A percentile compares a stretch with the other conserved stretches of the same genome.
Evolutionary conservation across 2,113 vertebrate genomes (phyloP).

Genomic region (Nerophis ophidion): DNA sequence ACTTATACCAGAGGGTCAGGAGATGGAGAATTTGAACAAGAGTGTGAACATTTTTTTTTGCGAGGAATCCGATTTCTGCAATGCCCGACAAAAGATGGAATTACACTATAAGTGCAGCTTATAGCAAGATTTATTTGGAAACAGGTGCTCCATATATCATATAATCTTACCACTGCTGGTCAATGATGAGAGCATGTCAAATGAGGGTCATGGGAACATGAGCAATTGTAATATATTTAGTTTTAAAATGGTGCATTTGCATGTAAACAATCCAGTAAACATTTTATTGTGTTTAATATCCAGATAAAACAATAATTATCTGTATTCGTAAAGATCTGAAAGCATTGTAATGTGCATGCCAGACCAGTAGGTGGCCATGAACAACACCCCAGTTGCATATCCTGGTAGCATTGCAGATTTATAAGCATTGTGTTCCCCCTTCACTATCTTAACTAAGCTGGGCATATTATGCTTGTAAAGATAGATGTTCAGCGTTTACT

Average conservation of each 20-base stretch:
- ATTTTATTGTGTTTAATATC: not conserved
- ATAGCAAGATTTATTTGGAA: constrained; percentile 61
- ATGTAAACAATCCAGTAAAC: not conserved
- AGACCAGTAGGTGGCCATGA: too few species aligned
- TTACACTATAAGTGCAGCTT: constrained; percentile 37
- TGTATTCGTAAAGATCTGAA: too few species aligned
- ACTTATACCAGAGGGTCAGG: constrained; percentile 13
- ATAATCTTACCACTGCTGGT: constrained; percentile 44
- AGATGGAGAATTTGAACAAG: constrained; percentile 33
- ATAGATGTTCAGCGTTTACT: too few species aligned
- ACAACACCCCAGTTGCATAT: too few species aligned
- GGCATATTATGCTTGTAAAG: too few species aligned
- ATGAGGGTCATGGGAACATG: constrained; percentile 61
- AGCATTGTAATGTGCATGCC: too few species aligned
- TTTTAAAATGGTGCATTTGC: not conserved
- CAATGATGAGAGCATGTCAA: constrained; percentile 54
- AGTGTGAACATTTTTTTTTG: too few species aligned
- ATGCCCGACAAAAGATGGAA: constrained; percentile 42
- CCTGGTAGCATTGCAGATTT: too few species aligned
- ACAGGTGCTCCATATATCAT: constrained; percentile 63
- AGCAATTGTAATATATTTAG: constrained; percentile 17
- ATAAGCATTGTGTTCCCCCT: too few species aligned
- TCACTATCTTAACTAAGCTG: too few species aligned
- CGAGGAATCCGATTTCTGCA: constrained; percentile 46
- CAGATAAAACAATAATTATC: too few species aligned